A percentile compares a stretch with the other conserved stretches of the same genome.
Evolutionary conservation across 2,113 vertebrate genomes (phyloP).

Genomic region (Caretta caretta): DNA sequence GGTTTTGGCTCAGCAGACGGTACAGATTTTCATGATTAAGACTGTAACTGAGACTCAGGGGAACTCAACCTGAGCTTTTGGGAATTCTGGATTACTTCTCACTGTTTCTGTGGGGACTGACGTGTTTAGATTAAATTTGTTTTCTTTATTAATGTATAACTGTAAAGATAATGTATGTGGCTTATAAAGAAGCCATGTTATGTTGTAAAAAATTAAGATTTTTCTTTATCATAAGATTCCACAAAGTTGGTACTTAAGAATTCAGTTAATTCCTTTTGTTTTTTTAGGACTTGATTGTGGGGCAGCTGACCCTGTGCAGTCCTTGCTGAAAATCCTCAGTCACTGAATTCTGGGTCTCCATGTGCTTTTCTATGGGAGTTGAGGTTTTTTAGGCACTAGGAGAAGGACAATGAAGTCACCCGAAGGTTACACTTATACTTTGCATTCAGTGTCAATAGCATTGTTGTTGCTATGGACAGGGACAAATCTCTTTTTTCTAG

Average conservation of each 20-base stretch:
- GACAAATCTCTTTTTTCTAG: background rate
- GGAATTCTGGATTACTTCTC: no score
- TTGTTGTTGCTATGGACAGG: background rate
- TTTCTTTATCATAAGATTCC: no score
- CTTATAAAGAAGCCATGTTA: no score
- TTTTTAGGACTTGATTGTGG: background rate
- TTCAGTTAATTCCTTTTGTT: background rate
- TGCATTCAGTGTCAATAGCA: background rate
- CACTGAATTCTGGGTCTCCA: background rate
- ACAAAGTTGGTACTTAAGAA: background rate
- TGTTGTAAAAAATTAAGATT: no score
- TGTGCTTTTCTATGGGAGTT: background rate
- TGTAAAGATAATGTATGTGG: no score
- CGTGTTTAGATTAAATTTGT: no score
- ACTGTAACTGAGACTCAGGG: no score
- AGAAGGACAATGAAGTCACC: background rate
- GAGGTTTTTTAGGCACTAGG: background rate
- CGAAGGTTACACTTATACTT: background rate
- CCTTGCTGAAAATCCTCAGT: background rate
- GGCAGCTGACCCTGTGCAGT: background rate
- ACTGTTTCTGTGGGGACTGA: no score
- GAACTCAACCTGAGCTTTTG: no score
- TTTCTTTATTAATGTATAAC: no score
- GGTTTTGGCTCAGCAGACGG: no score
- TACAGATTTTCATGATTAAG: no score